phyloP scores from a whole-genome alignment of 2,888 invertebrate species.

The Allygus modestus region DNA sequence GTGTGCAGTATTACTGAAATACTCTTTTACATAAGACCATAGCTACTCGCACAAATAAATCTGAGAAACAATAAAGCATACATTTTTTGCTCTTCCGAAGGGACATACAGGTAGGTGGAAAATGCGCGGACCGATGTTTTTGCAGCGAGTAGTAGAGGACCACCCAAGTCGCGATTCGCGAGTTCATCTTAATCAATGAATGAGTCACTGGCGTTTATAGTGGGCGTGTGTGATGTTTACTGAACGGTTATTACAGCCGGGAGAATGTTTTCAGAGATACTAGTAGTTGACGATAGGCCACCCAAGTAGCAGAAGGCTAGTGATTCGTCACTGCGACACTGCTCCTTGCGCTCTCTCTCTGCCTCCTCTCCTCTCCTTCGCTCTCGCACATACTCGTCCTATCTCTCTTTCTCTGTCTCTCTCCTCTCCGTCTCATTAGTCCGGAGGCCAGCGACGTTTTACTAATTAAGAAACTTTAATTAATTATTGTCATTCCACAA shows the following conservation, averaged over 20 bases:
- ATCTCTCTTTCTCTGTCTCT: conserved; percentile 41
- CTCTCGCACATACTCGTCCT: conserved; percentile 5
- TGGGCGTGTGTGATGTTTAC: conserved; percentile 64
- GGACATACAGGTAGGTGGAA: background rate
- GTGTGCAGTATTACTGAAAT: background rate
- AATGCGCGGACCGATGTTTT: conserved; percentile 59
- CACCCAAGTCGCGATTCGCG: conserved; percentile 62
- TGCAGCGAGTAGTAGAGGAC: conserved; percentile 60
- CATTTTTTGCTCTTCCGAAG: background rate
- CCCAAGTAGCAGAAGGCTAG: conserved; percentile 62
- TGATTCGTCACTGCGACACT: conserved; percentile 62
- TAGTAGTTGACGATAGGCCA: conserved; percentile 63
- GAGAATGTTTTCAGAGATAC: conserved; percentile 61
- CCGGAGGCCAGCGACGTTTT: conserved; percentile 56
- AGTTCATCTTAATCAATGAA: conserved; percentile 64
- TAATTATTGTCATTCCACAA: conserved; percentile 60
- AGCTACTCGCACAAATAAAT: background rate
- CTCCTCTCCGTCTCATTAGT: conserved; percentile 48
- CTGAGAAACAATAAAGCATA: background rate
- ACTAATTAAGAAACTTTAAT: conserved; percentile 58
- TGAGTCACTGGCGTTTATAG: conserved; percentile 64
- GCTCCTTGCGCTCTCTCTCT: conserved; percentile 62
- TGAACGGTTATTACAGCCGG: conserved; percentile 62
- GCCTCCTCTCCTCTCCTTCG: conserved; percentile 27
- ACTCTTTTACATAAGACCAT: background rate